phyloP scores from a whole-genome alignment of 2,797 vertebrate species.

The Muscicapa striata region DNA sequence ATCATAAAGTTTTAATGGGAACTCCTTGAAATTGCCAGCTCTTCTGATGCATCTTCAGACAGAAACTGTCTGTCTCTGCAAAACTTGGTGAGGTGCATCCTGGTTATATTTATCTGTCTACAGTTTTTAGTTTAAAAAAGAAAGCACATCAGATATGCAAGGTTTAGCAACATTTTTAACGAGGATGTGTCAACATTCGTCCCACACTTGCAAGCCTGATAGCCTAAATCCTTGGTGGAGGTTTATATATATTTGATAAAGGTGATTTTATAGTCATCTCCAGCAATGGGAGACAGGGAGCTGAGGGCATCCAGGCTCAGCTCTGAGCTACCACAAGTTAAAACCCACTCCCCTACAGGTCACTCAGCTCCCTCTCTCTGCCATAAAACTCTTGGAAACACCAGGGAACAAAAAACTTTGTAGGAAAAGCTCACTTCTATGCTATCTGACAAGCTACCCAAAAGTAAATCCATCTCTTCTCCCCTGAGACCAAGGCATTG shows the following conservation, averaged over 20 bases:
- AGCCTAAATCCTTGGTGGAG: slow-evolving; percentile 2
- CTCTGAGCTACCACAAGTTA: not conserved
- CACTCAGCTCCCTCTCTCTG: not conserved
- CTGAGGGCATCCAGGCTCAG: not conserved
- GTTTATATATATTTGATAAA: slow-evolving; percentile 11
- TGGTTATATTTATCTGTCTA: not conserved
- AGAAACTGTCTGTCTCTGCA: slow-evolving; percentile 51
- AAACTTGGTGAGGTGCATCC: slow-evolving; percentile 51
- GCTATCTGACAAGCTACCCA: not conserved
- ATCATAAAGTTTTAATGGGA: slow-evolving; percentile 65
- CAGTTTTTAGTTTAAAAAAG: not conserved
- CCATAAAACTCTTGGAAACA: not conserved
- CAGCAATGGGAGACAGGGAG: not conserved
- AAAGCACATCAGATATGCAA: slow-evolving; percentile 21
- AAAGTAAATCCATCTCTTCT: not conserved
- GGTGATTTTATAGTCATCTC: not conserved
- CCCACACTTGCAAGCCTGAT: slow-evolving; percentile 14
- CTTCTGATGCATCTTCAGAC: not conserved
- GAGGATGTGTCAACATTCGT: not conserved
- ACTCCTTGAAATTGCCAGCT: slow-evolving; percentile 35
- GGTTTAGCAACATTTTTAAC: slow-evolving; percentile 38
- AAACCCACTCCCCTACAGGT: not conserved
- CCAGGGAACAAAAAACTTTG: not conserved
- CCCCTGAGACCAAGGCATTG: not conserved
- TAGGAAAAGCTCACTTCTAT: not conserved